A percentile compares a stretch with the other conserved stretches of the same genome.
phyloP scores from a whole-genome alignment of 1,140 invertebrate genomes.

The Glomeris maerens region DNA sequence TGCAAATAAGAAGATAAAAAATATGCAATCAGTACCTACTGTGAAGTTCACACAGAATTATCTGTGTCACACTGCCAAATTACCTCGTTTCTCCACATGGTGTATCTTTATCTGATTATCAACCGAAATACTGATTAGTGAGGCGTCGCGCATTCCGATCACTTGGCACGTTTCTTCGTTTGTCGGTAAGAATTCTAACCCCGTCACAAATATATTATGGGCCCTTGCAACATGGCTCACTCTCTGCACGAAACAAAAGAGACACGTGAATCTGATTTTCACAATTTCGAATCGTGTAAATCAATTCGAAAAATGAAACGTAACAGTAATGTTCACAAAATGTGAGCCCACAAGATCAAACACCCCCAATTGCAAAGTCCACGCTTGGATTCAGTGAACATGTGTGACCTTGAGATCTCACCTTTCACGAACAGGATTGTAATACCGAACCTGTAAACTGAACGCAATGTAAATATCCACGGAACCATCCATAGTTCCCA shows the following conservation, averaged over 20 bases:
- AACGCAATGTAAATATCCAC: slow-evolving; percentile 82
- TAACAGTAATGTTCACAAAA: background rate
- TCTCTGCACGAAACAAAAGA: slow-evolving; percentile 37
- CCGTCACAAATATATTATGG: slow-evolving; percentile 89
- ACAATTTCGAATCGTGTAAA: background rate
- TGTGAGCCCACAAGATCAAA: too few relatives aligned
- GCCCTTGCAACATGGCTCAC: slow-evolving; percentile 62
- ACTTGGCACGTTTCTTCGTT: slow-evolving; percentile 43
- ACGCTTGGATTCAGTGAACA: too few relatives aligned
- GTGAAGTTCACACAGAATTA: too few relatives aligned
- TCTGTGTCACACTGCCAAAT: too few relatives aligned
- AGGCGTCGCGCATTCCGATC: slow-evolving; percentile 52
- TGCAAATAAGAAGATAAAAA: too few relatives aligned
- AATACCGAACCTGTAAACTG: slow-evolving; percentile 58
- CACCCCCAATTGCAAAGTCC: too few relatives aligned
- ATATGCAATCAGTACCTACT: too few relatives aligned
- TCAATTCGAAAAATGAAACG: background rate
- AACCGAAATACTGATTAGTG: slow-evolving; percentile 82
- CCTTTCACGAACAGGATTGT: background rate
- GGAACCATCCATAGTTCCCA: slow-evolving; percentile 83
- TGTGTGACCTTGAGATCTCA: too few relatives aligned
- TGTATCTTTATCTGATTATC: slow-evolving; percentile 87
- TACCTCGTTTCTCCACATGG: slow-evolving; percentile 66
- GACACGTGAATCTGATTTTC: background rate
- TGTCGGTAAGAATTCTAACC: slow-evolving; percentile 66